Evolutionary conservation across 2,113 vertebrate species (phyloP), one percentile per base, ranked within the genome.

Genomic region (Ageneiosus marmoratus): DNA sequence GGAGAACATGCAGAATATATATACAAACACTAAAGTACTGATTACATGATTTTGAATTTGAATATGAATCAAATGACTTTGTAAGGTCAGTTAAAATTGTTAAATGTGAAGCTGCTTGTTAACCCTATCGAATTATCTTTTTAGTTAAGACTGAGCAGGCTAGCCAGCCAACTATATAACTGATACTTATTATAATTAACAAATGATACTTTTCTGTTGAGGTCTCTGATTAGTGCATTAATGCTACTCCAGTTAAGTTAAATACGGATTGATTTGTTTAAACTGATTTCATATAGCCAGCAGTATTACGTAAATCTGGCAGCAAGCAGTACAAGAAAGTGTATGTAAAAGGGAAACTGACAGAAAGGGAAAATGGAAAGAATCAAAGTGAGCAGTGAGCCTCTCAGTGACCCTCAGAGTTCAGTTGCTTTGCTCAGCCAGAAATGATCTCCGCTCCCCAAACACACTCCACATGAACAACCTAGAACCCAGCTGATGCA

Each of bases 401-500:
- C 82, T 79, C 27, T 72, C 50, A 72, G n/a, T 84, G 77, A 79
- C 76, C 65, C 76, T 27, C 37, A 60, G 53, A 84, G 82, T 79
- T 84, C 76, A 79, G 53, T 65, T 83, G 73, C 73, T 69, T 13
- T 32, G 37, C 76, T 79, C 22, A 27, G 70, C 56, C 55, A 73
- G 53, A 75, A 63, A 60, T 60, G 27, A 50, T 55, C 44, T 75
- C 27, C 32, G 2, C 70, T 75, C 56, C 53, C 53, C 83, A 80
- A 74, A 85, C 78, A 79, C 60, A 85, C 84, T 76, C 78, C 58
- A 84, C 58, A 67, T 37, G 72, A 73, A 65, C 83, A 5, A 74
- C 83, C 56, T 72, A 73, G 53, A 62, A 74, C 67, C 72, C 70
- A 85, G 60, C 67, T 24, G 20, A 50, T 62, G 74, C 55, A 55